phyloP scores from a whole-genome alignment of 2,113 vertebrate genomes.

The Ranitomeya variabilis region DNA sequence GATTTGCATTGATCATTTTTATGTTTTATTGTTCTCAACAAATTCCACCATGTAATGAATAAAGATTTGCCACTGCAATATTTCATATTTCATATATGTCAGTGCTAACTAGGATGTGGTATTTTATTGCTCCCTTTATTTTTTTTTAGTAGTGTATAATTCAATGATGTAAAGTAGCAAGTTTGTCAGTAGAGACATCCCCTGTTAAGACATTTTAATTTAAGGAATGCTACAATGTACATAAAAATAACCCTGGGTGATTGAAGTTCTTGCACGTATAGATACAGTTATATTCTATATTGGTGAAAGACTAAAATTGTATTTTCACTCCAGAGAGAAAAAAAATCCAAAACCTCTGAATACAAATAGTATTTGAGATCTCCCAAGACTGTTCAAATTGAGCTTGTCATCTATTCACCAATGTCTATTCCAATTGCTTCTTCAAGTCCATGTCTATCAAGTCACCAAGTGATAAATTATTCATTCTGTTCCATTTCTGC shows the following conservation, averaged over 20 bases:
- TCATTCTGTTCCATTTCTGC: constrained; percentile 31
- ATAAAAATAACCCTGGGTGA: not conserved
- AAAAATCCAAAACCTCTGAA: not conserved
- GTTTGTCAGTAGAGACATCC: no score
- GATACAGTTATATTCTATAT: not conserved
- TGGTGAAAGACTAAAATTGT: not conserved
- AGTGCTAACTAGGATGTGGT: no score
- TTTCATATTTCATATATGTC: no score
- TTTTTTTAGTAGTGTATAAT: no score
- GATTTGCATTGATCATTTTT: no score
- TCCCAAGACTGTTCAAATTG: constrained; percentile 14
- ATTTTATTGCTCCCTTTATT: no score
- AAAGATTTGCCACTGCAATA: no score
- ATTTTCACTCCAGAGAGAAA: not conserved
- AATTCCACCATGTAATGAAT: no score
- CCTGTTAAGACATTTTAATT: not conserved
- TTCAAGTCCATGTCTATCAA: constrained; percentile 30
- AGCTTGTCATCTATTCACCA: constrained; percentile 12
- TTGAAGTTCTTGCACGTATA: not conserved
- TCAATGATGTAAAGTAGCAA: no score
- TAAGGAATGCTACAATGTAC: not conserved
- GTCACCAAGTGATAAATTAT: constrained; percentile 8
- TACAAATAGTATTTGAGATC: not conserved
- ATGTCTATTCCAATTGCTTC: constrained; percentile 34
- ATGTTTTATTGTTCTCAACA: no score